Conservation (phyloP, 2,888 invertebrate species). For the Alloscopus bannaensis region DNA sequence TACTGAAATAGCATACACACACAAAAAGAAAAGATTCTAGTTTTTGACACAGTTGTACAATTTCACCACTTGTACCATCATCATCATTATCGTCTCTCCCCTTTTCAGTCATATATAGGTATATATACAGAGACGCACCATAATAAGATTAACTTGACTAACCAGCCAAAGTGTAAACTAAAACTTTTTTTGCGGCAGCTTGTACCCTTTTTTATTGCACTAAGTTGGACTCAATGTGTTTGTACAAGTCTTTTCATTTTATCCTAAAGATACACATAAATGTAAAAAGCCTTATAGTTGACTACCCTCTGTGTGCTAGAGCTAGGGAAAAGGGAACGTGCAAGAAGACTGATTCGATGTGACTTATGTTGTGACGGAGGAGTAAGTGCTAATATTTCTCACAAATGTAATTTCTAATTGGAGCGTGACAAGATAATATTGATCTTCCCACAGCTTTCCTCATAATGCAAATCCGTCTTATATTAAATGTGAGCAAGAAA, state of each 20-base stretch:
- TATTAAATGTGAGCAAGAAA: too few relatives aligned
- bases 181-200: too few relatives aligned
- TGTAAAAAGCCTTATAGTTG: too few relatives aligned
- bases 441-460: slow-evolving; percentile 35
- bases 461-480: slow-evolving; percentile 4
- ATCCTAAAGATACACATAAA: too few relatives aligned
- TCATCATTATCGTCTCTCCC: slow-evolving; percentile 16
- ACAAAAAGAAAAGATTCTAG: slow-evolving; percentile 10
- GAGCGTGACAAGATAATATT: slow-evolving; percentile 66
- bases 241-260: too few relatives aligned
- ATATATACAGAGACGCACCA: neutral
- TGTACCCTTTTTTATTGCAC: slow-evolving; percentile 39
- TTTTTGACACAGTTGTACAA: slow-evolving; percentile 43
- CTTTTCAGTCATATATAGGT: neutral
- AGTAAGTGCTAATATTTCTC: slow-evolving; percentile 38
- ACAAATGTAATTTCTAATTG: slow-evolving; percentile 60
- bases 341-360: neutral
- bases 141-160: slow-evolving; percentile 19
- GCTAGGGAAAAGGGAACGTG: neutral
- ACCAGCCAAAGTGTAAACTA: too few relatives aligned
- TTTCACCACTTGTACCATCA: slow-evolving; percentile 42
- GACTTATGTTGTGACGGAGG: neutral
- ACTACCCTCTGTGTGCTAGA: too few relatives aligned
- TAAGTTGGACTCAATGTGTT: too few relatives aligned
- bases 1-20: too few relatives aligned